Conservation (phyloP, 2,888 invertebrate genomes). For the Drosophila eohydei region DNA sequence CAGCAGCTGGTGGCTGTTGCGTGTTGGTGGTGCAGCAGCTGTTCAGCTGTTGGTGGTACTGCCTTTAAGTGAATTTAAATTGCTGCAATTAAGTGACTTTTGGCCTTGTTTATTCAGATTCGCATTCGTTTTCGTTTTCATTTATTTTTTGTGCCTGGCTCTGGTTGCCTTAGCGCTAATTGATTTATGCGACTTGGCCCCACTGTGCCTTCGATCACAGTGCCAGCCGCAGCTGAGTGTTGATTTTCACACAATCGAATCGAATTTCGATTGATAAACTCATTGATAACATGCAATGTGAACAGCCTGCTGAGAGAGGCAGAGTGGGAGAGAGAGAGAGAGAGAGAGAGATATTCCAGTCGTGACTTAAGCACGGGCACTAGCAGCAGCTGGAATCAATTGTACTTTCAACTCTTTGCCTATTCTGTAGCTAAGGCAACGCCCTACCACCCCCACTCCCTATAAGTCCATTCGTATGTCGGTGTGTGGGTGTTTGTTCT, state of each 20-base stretch:
- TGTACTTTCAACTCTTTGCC: conserved; percentile 32
- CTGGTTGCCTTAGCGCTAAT: conserved; percentile 58
- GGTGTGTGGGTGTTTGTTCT: conserved; percentile 1
- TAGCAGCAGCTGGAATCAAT: conserved; percentile 33
- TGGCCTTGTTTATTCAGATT: conserved; percentile 65
- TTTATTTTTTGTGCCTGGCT: conserved; percentile 1
- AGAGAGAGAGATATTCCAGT: neutral
- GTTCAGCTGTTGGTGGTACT: conserved; percentile 16
- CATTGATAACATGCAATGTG: conserved; percentile 46
- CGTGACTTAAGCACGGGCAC: neutral
- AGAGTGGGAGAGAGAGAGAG: neutral
- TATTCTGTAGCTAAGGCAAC: too few species aligned
- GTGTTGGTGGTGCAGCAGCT: conserved; percentile 9
- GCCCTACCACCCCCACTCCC: too few species aligned
- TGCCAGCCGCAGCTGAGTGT: conserved; percentile 45
- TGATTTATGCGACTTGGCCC: conserved; percentile 61
- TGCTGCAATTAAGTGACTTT: conserved; percentile 77
- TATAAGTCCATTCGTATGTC: conserved; percentile 2
- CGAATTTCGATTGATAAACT: conserved; percentile 63
- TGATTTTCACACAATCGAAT: conserved; percentile 61
- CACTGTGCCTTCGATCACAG: conserved; percentile 18
- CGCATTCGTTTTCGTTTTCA: conserved; percentile 12
- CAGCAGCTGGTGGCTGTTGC: neutral
- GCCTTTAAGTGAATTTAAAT: conserved; percentile 66
- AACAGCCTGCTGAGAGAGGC: neutral